Evolutionary conservation across 2,113 vertebrate species (phyloP).

Genomic region (Tricholaema leucomelas): DNA sequence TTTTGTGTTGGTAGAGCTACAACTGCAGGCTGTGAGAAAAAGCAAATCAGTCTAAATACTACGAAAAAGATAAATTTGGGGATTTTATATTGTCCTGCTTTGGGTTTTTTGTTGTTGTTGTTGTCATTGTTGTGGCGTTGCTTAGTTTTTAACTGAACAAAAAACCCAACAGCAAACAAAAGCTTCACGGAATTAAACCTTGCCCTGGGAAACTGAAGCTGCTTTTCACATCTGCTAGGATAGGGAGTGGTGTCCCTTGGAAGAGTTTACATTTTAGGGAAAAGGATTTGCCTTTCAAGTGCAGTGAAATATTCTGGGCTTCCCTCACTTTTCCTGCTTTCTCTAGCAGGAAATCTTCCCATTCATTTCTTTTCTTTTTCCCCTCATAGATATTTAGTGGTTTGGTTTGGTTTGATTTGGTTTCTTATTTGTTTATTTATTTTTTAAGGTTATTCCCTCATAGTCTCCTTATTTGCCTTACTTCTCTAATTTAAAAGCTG

Average conservation of each 20-base stretch:
- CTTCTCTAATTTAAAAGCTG: not conserved
- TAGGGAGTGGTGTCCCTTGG: not conserved
- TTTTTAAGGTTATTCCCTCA: too few species aligned
- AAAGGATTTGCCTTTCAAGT: not conserved
- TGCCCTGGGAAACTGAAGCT: not conserved
- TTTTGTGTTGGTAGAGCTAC: not conserved
- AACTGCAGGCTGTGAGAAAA: not conserved
- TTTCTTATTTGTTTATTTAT: too few species aligned
- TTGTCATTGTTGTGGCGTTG: too few species aligned
- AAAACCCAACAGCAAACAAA: not conserved
- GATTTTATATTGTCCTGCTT: too few species aligned
- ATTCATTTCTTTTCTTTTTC: not conserved
- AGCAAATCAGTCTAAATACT: not conserved
- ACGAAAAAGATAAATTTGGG: not conserved
- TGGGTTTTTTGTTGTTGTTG: too few species aligned
- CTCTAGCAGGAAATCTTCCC: not conserved
- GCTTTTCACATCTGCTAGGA: not conserved
- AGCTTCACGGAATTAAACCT: not conserved
- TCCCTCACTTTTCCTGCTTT: not conserved
- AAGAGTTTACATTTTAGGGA: not conserved
- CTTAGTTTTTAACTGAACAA: not conserved
- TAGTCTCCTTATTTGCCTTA: not conserved
- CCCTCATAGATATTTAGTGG: too few species aligned
- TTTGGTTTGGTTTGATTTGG: too few species aligned
- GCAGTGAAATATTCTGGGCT: not conserved